These are phyloP conservation scores for Setophaga petechia DNA, from an alignment of 2,113 vertebrate genomes.

Conservation along the genomic window DNA sequence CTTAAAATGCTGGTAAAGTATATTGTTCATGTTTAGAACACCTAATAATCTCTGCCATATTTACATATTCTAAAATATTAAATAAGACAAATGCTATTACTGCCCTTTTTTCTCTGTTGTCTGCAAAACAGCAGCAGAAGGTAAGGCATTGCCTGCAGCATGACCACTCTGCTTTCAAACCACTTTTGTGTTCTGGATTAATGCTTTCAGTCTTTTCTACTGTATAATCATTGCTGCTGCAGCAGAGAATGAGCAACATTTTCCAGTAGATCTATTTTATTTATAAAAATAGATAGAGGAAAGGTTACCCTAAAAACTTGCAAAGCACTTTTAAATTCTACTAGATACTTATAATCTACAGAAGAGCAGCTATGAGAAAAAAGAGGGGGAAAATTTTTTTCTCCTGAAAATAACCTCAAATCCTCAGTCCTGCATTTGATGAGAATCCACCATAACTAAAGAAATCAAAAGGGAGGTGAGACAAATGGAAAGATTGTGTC, in stretches of 20 bases:
- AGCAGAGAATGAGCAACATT: neutral
- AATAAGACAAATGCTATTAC: conserved; percentile 18
- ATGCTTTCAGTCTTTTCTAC: conserved; percentile 41
- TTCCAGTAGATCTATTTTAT: neutral
- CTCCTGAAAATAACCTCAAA: neutral
- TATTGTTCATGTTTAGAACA: neutral
- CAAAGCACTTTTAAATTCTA: neutral
- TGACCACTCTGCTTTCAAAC: conserved; percentile 36
- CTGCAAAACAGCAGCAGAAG: conserved; percentile 54
- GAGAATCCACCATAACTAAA: neutral
- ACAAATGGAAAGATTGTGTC: neutral
- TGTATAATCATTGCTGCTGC: neutral
- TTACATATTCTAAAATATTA: conserved; percentile 16
- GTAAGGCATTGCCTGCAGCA: conserved; percentile 57
- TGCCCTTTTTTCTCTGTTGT: conserved; percentile 23
- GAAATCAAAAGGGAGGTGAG: neutral
- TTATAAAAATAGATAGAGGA: neutral
- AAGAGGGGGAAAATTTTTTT: rapidly evolving
- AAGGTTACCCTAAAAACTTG: neutral
- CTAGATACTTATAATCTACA: neutral
- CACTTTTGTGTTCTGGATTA: conserved; percentile 48
- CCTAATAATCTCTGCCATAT: neutral
- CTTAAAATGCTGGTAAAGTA: neutral
- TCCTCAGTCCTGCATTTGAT: neutral
- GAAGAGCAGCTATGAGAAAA: neutral